Evolutionary conservation across 2,797 vertebrate species (phyloP).

Genomic region (Eremophila alpestris): DNA sequence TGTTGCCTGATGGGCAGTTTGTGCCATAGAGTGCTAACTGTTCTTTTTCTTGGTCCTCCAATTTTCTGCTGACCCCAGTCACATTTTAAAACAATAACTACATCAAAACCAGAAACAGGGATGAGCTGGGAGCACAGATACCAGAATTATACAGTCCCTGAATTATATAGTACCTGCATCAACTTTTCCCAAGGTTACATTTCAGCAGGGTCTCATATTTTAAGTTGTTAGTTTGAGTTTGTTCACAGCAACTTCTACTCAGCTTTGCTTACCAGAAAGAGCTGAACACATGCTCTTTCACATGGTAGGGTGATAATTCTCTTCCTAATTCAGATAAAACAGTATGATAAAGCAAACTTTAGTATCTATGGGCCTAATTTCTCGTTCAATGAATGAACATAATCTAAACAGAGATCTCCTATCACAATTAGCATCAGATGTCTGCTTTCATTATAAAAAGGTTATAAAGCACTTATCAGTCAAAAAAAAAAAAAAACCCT

Average conservation of each 20-base stretch:
- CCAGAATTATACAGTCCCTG: not conserved
- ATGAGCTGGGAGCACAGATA: not conserved
- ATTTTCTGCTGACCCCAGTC: not conserved
- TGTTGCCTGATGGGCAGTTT: not conserved
- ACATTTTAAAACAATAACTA: not conserved
- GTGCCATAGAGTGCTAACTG: not conserved
- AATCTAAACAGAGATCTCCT: constrained; percentile 36
- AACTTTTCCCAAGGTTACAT: not conserved
- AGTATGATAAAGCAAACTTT: constrained; percentile 2
- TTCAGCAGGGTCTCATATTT: not conserved
- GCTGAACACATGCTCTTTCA: constrained; percentile 1
- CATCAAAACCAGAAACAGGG: not conserved
- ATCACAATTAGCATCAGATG: not conserved
- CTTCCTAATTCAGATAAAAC: constrained; percentile 43
- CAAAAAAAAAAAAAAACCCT: not conserved
- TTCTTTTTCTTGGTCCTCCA: not conserved
- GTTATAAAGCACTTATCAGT: constrained; percentile 28
- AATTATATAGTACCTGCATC: not conserved
- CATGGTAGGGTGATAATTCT: not conserved
- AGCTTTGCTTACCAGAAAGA: constrained; percentile 3
- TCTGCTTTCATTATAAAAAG: constrained; percentile 21
- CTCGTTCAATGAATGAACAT: constrained; percentile 5
- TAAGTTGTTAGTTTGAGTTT: not conserved
- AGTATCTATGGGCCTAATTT: constrained; percentile 7
- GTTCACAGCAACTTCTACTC: not conserved